These are phyloP conservation scores for Brachylomia viminalis DNA, from an alignment of 2,888 invertebrate genomes.

Conservation along the genomic window DNA sequence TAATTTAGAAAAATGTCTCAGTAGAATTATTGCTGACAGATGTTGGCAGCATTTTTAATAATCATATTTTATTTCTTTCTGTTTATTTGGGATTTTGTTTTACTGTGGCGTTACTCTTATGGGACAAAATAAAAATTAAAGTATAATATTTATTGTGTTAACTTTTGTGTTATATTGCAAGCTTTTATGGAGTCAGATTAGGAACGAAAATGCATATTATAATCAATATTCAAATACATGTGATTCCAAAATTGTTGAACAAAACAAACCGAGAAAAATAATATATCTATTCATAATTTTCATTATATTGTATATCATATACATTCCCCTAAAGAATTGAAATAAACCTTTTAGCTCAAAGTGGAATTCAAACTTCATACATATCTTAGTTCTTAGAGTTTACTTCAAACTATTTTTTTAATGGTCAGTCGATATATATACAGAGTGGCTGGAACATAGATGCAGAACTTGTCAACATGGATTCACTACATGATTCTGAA, in stretches of 20 bases:
- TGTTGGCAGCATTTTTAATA: conserved; percentile 24
- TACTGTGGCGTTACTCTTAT: not conserved
- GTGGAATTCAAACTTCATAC: not conserved
- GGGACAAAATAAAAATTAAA: too few relatives aligned
- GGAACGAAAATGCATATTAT: not conserved
- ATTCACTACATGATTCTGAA: too few relatives aligned
- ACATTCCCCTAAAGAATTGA: too few relatives aligned
- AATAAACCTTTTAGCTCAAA: not conserved
- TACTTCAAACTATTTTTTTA: conserved; percentile 15
- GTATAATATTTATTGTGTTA: not conserved
- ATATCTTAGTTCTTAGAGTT: conserved; percentile 1
- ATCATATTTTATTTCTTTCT: conserved; percentile 10
- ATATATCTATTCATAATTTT: too few relatives aligned
- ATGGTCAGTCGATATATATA: not conserved
- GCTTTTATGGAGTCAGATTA: not conserved
- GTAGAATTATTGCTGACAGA: conserved; percentile 32
- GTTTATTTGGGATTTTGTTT: not conserved
- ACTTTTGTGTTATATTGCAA: not conserved
- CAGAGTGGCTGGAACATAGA: too few relatives aligned
- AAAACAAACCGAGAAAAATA: not conserved
- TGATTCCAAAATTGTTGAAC: not conserved
- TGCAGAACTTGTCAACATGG: too few relatives aligned
- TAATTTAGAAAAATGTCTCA: conserved; percentile 42
- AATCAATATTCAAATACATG: not conserved
- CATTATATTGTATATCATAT: too few relatives aligned